phyloP scores from a whole-genome alignment of 2,888 invertebrate genomes.

The Zelleria hepariella region DNA sequence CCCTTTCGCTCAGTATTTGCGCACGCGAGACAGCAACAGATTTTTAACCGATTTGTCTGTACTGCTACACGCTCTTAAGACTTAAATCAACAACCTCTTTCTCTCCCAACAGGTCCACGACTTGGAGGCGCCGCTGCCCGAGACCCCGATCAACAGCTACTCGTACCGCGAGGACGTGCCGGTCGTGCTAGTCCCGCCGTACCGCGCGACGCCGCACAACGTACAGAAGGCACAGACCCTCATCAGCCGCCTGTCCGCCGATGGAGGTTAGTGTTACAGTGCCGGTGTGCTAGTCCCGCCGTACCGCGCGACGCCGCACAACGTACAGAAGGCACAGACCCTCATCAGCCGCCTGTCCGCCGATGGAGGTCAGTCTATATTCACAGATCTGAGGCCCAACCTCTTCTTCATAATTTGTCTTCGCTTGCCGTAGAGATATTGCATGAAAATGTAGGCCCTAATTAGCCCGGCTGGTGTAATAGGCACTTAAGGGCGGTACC shows the following conservation, averaged over 20 bases:
- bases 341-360: conserved; percentile 60
- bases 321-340: conserved; percentile 73
- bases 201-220: conserved; percentile 65
- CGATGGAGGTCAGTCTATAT: neutral
- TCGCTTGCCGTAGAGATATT: too few relatives aligned
- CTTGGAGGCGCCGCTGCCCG: conserved; percentile 50
- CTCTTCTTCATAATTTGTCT: too few relatives aligned
- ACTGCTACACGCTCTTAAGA: too few relatives aligned
- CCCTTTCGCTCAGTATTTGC: too few relatives aligned
- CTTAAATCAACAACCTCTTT: too few relatives aligned
- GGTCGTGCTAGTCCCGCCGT: conserved; percentile 53
- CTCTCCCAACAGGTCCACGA: conserved; percentile 60
- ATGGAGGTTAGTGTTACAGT: conserved; percentile 60
- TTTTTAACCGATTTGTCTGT: too few relatives aligned
- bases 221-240: conserved; percentile 74
- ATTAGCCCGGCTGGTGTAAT: too few relatives aligned
- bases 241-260: conserved; percentile 65
- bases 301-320: conserved; percentile 62
- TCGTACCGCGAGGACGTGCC: conserved; percentile 26
- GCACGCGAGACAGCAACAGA: too few relatives aligned
- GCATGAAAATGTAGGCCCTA: too few relatives aligned
- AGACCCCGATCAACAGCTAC: conserved; percentile 16
- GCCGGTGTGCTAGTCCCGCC: conserved; percentile 51
- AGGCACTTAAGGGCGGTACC: too few relatives aligned
- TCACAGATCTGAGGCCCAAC: too few relatives aligned